These are phyloP conservation scores for Channa maculata DNA, from an alignment of 2,113 vertebrate genomes.

Conservation along the genomic window DNA sequence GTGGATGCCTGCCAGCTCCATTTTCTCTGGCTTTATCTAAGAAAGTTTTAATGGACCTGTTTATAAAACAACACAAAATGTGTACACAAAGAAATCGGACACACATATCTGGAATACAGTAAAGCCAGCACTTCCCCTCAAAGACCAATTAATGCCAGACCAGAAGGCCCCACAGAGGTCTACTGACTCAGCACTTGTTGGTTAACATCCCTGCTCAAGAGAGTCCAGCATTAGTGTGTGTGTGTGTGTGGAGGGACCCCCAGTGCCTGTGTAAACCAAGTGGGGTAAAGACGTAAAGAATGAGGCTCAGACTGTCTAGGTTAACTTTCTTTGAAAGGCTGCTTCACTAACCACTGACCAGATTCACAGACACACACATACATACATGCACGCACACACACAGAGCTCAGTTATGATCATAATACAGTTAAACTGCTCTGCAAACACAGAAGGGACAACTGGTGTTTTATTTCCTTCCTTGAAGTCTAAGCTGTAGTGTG, in stretches of 20 bases:
- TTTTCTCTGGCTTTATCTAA: conserved; percentile 59
- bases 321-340: conserved; percentile 8
- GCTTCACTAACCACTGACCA: conserved; percentile 48
- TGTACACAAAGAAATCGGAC: conserved; percentile 59
- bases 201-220: background rate
- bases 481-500: conserved; percentile 26
- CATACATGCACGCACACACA: conserved; percentile 12
- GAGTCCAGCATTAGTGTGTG: conserved; percentile 8
- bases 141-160: conserved; percentile 73
- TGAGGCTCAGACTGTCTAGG: background rate
- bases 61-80: conserved; percentile 68
- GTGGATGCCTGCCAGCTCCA: conserved; percentile 53
- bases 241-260: conserved; percentile 1
- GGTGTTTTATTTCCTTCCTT: conserved; percentile 50
- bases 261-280: background rate
- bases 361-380: background rate
- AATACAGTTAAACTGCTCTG: conserved; percentile 45
- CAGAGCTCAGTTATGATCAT: conserved; percentile 43
- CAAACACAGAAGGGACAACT: conserved; percentile 44
- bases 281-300: conserved; percentile 11
- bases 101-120: conserved; percentile 55
- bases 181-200: conserved; percentile 66
- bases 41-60: conserved; percentile 55
- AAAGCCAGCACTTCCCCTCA: conserved; percentile 58
- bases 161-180: conserved; percentile 59